Conservation (phyloP, 2,888 invertebrate genomes). For the Nowickia ferox region DNA sequence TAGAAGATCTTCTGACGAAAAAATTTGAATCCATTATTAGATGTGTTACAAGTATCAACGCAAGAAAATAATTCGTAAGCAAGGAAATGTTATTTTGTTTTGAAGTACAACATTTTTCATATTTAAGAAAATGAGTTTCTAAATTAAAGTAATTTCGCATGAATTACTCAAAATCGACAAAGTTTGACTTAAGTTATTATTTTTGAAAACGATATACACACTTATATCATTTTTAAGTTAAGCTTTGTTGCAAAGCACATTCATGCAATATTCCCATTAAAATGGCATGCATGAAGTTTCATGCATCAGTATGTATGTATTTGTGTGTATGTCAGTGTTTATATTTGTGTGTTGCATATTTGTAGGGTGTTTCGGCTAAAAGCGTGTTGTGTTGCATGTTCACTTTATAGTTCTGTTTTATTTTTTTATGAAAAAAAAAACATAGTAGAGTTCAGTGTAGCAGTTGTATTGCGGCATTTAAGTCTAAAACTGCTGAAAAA, state of each 20-base stretch:
- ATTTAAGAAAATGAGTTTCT: too few species aligned
- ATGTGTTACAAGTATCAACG: too few species aligned
- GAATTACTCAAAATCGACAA: too few species aligned
- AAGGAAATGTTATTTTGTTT: too few species aligned
- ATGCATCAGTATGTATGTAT: neutral
- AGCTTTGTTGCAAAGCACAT: neutral
- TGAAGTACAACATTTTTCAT: too few species aligned
- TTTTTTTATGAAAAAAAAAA: neutral
- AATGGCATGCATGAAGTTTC: neutral
- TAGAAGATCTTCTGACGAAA: too few species aligned
- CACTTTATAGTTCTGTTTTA: conserved; percentile 34
- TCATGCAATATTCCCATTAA: neutral
- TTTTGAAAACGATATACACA: too few species aligned
- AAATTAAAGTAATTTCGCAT: too few species aligned
- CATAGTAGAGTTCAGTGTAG: conserved; percentile 55
- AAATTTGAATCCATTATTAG: too few species aligned
- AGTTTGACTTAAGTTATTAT: too few species aligned
- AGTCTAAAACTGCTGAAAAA: conserved; percentile 54
- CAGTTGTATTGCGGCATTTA: conserved; percentile 68
- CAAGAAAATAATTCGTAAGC: too few species aligned
- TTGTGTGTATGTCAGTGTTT: neutral
- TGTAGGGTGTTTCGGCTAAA: conserved; percentile 35
- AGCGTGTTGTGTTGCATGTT: conserved; percentile 32
- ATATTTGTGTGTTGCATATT: neutral
- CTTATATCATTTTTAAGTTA: neutral